Conservation (phyloP, 2,113 vertebrate species). For the Emydocephalus ijimae region DNA sequence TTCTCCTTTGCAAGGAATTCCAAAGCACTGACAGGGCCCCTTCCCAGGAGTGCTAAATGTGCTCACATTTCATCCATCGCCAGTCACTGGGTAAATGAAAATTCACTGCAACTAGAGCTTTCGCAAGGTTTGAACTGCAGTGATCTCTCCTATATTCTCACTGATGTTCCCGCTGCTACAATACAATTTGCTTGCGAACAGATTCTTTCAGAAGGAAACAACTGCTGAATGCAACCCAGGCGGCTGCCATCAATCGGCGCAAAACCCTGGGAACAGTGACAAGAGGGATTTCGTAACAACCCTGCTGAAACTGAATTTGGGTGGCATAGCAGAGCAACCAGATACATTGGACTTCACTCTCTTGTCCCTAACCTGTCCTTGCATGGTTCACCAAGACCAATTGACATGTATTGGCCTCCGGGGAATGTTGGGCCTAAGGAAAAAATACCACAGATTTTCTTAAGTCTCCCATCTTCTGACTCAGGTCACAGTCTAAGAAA, state of each 20-base stretch:
- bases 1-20: slow-evolving; percentile 11
- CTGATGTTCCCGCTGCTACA: background rate
- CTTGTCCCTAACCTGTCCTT: background rate
- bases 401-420: no score
- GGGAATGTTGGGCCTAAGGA: no score
- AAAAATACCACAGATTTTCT: background rate
- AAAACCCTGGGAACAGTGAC: background rate
- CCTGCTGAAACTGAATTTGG: background rate
- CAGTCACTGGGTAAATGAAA: slow-evolving; percentile 29
- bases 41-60: slow-evolving; percentile 11
- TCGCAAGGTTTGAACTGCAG: slow-evolving; percentile 21
- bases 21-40: slow-evolving; percentile 40
- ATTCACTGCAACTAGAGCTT: slow-evolving; percentile 10
- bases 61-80: slow-evolving; percentile 31
- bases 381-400: background rate
- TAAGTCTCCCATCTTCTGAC: background rate
- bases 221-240: slow-evolving; percentile 4
- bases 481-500: background rate
- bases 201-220: slow-evolving; percentile 15
- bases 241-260: background rate
- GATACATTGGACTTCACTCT: background rate
- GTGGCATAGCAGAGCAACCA: background rate
- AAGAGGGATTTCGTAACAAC: background rate
- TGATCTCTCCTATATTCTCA: slow-evolving; percentile 25
- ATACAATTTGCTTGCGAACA: background rate